These are phyloP conservation scores for Campopleginae sp. DNA, from an alignment of 2,888 invertebrate species.

Conservation along the genomic window DNA sequence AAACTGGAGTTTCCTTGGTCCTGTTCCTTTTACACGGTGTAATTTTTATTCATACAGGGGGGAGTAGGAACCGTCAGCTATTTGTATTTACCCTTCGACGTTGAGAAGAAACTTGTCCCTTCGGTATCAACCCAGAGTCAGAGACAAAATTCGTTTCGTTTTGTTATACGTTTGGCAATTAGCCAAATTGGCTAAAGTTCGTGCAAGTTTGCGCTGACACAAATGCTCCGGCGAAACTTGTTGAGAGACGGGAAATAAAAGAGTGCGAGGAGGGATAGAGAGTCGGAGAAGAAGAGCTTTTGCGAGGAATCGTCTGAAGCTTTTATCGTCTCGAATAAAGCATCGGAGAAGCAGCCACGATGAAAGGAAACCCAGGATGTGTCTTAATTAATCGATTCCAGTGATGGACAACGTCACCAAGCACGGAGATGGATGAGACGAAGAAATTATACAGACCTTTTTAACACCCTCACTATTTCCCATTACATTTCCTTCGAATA, in stretches of 20 bases:
- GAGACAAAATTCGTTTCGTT: slow-evolving; percentile 49
- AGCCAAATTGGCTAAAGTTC: slow-evolving; percentile 66
- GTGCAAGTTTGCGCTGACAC: slow-evolving; percentile 30
- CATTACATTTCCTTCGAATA: not conserved
- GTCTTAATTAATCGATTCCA: slow-evolving; percentile 62
- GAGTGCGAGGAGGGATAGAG: not conserved
- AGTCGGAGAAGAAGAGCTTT: slow-evolving; percentile 2
- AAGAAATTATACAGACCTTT: slow-evolving; percentile 22
- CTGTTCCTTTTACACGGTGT: not conserved
- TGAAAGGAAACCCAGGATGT: slow-evolving; percentile 25
- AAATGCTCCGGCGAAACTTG: slow-evolving; percentile 24
- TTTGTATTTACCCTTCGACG: not conserved
- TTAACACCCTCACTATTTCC: not conserved
- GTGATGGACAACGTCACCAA: slow-evolving; percentile 27
- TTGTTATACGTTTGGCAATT: slow-evolving; percentile 63
- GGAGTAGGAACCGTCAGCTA: not conserved
- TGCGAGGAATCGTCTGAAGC: slow-evolving; percentile 34
- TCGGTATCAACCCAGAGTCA: slow-evolving; percentile 19
- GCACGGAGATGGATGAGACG: slow-evolving; percentile 41
- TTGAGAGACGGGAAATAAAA: not conserved
- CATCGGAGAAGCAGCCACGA: not conserved
- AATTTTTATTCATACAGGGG: not conserved
- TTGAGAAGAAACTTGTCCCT: not conserved
- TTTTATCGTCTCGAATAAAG: slow-evolving; percentile 31
- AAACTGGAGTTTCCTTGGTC: slow-evolving; percentile 9